Evolutionary conservation across 2,888 invertebrate species (phyloP), one percentile per base, ranked within the genome.

Genomic region (Ceramica pisi): DNA sequence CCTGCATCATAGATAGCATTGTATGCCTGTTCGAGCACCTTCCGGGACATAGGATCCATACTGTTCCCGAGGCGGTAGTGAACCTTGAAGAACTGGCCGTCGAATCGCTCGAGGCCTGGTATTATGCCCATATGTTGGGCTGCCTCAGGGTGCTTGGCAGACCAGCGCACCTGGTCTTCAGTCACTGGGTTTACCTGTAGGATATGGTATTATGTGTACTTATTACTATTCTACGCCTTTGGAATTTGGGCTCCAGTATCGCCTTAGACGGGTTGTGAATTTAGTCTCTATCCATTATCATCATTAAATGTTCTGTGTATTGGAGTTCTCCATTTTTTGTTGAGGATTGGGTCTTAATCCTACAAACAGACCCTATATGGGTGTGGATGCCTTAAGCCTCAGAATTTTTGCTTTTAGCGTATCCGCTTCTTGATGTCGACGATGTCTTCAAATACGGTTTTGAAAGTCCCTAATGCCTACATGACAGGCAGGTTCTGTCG

Each of bases 1-100:
- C 97, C 97, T 55, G 98, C 97, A 93, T 98, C 98, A 66, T 97
- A 96, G 62, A 98, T 96, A 53, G 97, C 97, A 89, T 98, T 98
- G 87, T 97, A 97, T 0, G 97, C 96, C 14, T 97, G 96, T 90
- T 98, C 98, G 65, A 98, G 94, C 35, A 98, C 89, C 78, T 98
- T 96, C 55, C 98, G 94, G 0, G 97, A 96, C 95, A 97, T 97
- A 0, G 90, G 74, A 63, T 93, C 94, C 92, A 93, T 93, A 44
- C 70, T 82, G 60, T 78, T 75, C 0, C 96, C 97, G 80, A 98
- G 97, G 65, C 97, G 97, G 74, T 96, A 97, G 87, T 97, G 97
- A 8, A 97, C 96, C 38, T 97, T 97, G 86, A 98, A 98, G 88
- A 97, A 97, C 19, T 97, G 96, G 0, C 97, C 97, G 88, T 98